These are phyloP conservation scores for Himantopus leucocephalus DNA, from an alignment of 2,113 vertebrate species.

Conservation along the genomic window DNA sequence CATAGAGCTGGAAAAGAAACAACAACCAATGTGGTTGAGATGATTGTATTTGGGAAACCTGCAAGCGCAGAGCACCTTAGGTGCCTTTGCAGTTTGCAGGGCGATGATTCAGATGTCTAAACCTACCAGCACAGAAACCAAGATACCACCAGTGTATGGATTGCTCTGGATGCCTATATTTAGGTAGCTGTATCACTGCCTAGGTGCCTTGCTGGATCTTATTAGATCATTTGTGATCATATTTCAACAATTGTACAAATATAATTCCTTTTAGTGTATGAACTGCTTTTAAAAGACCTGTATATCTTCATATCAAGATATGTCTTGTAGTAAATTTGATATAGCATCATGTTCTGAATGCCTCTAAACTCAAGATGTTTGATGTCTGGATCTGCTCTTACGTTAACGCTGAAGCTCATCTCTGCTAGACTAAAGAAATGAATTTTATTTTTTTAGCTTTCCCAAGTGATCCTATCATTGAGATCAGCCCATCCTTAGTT, in stretches of 20 bases:
- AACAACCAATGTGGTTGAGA: not conserved
- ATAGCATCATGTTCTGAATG: not conserved
- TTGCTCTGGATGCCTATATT: not conserved
- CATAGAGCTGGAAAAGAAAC: not conserved
- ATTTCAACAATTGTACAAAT: not conserved
- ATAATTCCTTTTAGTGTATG: not conserved
- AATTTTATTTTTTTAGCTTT: conserved; percentile 70
- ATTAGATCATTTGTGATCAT: not conserved
- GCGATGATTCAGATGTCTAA: not conserved
- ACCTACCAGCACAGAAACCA: not conserved
- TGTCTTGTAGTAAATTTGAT: not conserved
- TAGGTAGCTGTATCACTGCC: not conserved
- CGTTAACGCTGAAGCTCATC: not conserved
- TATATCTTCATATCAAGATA: not conserved
- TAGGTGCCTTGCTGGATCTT: not conserved
- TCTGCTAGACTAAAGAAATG: not conserved
- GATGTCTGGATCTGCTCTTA: not conserved
- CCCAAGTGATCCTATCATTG: conserved; percentile 72
- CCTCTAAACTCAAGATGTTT: not conserved
- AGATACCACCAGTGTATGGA: not conserved
- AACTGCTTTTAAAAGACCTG: not conserved
- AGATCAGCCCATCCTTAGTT: conserved; percentile 25
- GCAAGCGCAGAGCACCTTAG: not conserved
- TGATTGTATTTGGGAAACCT: not conserved
- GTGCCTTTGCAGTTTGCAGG: not conserved